phyloP scores from a whole-genome alignment of 2,113 vertebrate species.

The Microcebus griseorufus region DNA sequence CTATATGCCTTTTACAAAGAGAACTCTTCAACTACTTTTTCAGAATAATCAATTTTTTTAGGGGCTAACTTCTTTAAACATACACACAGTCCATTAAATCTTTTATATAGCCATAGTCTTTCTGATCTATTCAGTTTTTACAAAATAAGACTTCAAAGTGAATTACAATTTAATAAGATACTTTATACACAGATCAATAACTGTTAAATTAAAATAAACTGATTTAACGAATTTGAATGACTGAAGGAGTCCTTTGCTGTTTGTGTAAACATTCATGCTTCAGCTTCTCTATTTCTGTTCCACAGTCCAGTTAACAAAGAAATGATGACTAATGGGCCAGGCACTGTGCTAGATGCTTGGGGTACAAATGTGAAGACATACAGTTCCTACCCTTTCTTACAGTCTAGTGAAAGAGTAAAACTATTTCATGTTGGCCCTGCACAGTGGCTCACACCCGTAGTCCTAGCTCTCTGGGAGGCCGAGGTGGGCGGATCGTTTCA shows the following conservation, averaged over 20 bases:
- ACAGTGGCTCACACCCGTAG: too few relatives aligned
- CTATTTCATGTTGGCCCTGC: neutral
- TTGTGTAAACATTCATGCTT: neutral
- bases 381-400: neutral
- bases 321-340: neutral
- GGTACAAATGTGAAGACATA: neutral
- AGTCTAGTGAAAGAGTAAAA: neutral
- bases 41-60: neutral
- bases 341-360: neutral
- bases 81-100: neutral
- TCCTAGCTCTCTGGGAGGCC: too few relatives aligned
- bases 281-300: neutral
- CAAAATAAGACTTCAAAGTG: conserved; percentile 33
- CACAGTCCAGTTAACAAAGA: neutral
- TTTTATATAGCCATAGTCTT: neutral
- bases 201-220: neutral
- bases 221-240: neutral
- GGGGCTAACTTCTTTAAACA: conserved; percentile 21
- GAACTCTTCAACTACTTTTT: conserved; percentile 6
- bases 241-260: neutral
- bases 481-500: too few relatives aligned
- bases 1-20: neutral
- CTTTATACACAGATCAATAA: neutral
- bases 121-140: conserved; percentile 10
- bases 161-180: conserved; percentile 28